Evolutionary conservation across 2,113 vertebrate species (phyloP).

Genomic region (Nannobrachium achirus): DNA sequence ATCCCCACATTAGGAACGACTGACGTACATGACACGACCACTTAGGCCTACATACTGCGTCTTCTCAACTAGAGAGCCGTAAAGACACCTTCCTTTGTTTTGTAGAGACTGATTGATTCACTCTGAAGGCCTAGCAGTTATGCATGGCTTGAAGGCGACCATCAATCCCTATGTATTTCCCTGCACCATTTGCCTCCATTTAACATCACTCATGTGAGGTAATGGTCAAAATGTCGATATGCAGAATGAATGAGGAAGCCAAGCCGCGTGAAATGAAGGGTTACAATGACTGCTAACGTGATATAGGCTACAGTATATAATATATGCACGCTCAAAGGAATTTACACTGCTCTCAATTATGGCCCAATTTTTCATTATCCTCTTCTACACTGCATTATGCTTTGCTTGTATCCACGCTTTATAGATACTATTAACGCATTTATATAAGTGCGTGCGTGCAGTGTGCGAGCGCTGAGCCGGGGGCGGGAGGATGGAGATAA

Average conservation of each 20-base stretch:
- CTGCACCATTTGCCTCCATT: conserved; percentile 58
- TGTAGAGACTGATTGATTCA: conserved; percentile 37
- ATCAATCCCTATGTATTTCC: conserved; percentile 52
- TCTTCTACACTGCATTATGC: not conserved
- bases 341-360: not conserved
- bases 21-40: conserved; percentile 1
- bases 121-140: conserved; percentile 54
- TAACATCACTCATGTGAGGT: conserved; percentile 58
- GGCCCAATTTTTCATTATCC: not conserved
- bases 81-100: conserved; percentile 9
- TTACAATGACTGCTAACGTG: not conserved
- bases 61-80: conserved; percentile 21
- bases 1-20: no score
- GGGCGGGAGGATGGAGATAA: conserved; percentile 17
- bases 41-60: conserved; percentile 24
- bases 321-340: no score
- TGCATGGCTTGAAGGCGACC: conserved; percentile 45
- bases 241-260: conserved; percentile 27
- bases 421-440: no score
- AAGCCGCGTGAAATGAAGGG: not conserved
- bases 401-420: not conserved
- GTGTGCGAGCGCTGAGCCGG: not conserved
- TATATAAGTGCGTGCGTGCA: conserved; percentile 6
- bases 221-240: conserved; percentile 56
- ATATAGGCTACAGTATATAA: no score